Evolutionary conservation across 2,797 vertebrate species (phyloP), one percentile per base, ranked within the genome.

Genomic region (Sebastolobus altivelis): DNA sequence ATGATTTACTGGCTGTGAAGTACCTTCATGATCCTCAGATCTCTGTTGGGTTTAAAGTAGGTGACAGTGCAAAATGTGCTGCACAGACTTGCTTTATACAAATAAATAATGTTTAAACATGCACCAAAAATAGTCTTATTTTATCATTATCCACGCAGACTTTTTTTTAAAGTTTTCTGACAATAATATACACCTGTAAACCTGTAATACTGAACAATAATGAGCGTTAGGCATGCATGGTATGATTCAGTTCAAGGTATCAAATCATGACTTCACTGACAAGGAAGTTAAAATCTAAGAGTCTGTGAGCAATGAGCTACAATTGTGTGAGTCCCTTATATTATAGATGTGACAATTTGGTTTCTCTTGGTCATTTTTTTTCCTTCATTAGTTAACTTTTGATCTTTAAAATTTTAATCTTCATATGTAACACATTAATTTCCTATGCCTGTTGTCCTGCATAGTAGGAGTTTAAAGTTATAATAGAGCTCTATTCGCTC

Each of bases 31-130:
- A 66, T 58, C 43, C 18, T 71, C 25, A 35, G 7, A 70, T 49
- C 31, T 59, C 31, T 27, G 69, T 9, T 40, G 60, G 31, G 33
- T 65, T 81, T 65, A 4, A 79, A 65, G 60, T 10, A 40, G 20
- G 18, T 18, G n/a, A 74, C 27, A 22, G 54, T 43, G 14, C n/a
- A 27, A 22, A 14, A 52, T 68, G 8, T 62, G 31, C 6, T 66
- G 25, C 18, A 52, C 66, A 54, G 67, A 56, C 7, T 60, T 58
- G 55, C 35, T 66, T 49, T 40, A n/a, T 9, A 52, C 14, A 27
- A 37, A 69, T 3, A n/a, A 27, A 14, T 63, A 12, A 29, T 73
- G 55, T 60, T 52, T 38, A 43, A 78, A 65, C 4, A 35, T 16
- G 18, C 61, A 37, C 14, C 0, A 55, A 62, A 54, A 52, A 29